A percentile compares a stretch with the other conserved stretches of the same genome.
Evolutionary conservation across 23 tunicate genomes (phyloP).

Genomic region (Aplidium turbinatum): DNA sequence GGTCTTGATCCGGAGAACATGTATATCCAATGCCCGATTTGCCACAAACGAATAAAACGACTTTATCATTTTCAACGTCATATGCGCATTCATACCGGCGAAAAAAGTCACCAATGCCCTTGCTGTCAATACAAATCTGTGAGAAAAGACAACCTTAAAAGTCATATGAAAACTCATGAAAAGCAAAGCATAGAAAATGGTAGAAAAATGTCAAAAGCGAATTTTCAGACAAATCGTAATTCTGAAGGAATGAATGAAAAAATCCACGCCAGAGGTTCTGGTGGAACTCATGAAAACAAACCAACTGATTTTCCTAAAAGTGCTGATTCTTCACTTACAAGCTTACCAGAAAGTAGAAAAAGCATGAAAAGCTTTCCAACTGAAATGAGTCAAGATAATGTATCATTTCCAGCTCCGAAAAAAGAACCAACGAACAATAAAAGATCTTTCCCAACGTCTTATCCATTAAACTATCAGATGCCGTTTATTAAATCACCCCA

Average conservation of each 20-base stretch:
- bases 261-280: background rate
- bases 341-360: no score
- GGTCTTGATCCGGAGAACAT: constrained; percentile 98
- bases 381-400: no score
- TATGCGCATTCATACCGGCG: constrained; percentile 99
- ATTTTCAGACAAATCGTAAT: background rate
- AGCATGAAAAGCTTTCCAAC: no score
- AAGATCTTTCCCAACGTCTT: no score
- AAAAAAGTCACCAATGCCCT: constrained; percentile 95
- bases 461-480: no score
- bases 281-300: background rate
- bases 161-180: constrained; percentile 99
- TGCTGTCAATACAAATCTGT: constrained; percentile 97
- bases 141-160: constrained; percentile 94
- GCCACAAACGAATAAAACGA: constrained; percentile 97
- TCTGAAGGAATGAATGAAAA: background rate
- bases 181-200: constrained; percentile 73
- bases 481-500: no score
- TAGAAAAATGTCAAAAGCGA: constrained; percentile 33
- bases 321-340: background rate
- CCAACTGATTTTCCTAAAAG: background rate
- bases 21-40: constrained; percentile 99
- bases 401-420: no score
- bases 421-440: no score
- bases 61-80: constrained; percentile 99